Evolutionary conservation across 2,797 vertebrate genomes (phyloP).

Genomic region (Myripristis jacobus): DNA sequence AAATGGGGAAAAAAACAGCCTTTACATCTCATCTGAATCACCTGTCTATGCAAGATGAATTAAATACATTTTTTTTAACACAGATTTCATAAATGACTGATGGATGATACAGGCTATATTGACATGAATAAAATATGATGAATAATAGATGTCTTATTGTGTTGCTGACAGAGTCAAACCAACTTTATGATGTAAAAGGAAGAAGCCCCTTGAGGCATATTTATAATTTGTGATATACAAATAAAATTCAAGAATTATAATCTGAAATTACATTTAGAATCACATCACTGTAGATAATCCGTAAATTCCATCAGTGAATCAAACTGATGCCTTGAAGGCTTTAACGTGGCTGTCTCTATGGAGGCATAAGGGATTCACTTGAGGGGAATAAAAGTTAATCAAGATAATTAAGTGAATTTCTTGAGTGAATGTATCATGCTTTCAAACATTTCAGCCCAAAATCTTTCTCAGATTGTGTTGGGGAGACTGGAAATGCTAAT

Average conservation of each 20-base stretch:
- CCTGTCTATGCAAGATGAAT: conserved; percentile 23
- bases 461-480: no score
- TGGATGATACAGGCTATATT: conserved; percentile 38
- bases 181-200: background rate
- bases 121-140: conserved; percentile 16
- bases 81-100: conserved; percentile 41
- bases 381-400: no score
- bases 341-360: no score
- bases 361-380: no score
- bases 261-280: background rate
- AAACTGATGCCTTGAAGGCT: no score
- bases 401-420: no score
- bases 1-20: conserved; percentile 37
- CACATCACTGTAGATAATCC: background rate
- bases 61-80: conserved; percentile 17
- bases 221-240: no score
- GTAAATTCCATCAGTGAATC: no score
- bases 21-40: conserved; percentile 39
- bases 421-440: no score
- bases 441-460: no score
- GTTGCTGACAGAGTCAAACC: background rate
- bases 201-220: no score
- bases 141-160: conserved; percentile 11
- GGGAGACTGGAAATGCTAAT: no score
- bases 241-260: conserved; percentile 18